Evolutionary conservation across 2,888 invertebrate species (phyloP).

Genomic region (Shargacucullia verbasci): DNA sequence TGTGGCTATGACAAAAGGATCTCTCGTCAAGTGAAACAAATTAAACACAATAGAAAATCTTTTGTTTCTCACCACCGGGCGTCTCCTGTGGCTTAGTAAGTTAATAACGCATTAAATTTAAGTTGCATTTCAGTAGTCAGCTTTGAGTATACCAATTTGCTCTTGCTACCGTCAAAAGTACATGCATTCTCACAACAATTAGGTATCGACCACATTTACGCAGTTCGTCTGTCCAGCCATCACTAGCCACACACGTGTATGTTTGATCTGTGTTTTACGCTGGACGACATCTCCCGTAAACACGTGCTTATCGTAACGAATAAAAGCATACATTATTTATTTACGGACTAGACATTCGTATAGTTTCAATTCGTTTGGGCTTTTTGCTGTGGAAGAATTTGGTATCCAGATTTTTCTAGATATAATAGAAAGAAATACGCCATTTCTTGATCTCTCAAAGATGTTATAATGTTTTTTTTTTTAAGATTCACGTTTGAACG

Average conservation of each 20-base stretch:
- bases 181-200: slow-evolving; percentile 1
- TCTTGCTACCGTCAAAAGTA: neutral
- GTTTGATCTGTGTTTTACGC: slow-evolving; percentile 28
- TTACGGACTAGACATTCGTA: neutral
- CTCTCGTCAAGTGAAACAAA: too few relatives aligned
- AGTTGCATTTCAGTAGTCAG: too few relatives aligned
- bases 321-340: slow-evolving; percentile 23
- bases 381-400: neutral
- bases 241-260: slow-evolving; percentile 20
- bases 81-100: too few relatives aligned
- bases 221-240: slow-evolving; percentile 4
- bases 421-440: neutral
- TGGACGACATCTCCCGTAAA: slow-evolving; percentile 20
- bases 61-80: too few relatives aligned
- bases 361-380: neutral
- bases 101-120: too few relatives aligned
- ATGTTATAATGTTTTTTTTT: too few relatives aligned
- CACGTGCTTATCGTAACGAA: slow-evolving; percentile 29
- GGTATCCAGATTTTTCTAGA: too few relatives aligned
- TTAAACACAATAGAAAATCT: too few relatives aligned
- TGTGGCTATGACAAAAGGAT: too few relatives aligned
- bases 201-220: slow-evolving; percentile 9
- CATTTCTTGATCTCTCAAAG: too few relatives aligned
- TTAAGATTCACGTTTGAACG: too few relatives aligned
- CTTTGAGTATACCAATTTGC: neutral